Base-by-base conservation (phyloP, 1,140 invertebrate genomes). In the Vanessa tameamea region DNA sequence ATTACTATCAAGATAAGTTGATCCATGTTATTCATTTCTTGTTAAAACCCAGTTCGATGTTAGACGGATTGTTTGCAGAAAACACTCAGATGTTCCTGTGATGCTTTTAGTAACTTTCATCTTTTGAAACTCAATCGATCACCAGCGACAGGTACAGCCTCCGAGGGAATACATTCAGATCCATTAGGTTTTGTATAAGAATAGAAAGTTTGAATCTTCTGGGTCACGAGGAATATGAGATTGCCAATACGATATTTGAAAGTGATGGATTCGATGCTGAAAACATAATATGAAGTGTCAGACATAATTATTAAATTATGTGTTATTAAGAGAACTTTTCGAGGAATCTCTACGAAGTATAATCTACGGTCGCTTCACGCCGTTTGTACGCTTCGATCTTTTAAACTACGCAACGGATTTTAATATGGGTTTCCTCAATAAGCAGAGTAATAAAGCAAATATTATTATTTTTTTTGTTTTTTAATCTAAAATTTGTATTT, bases 121-220 rank as follows among this genome's bases (percentile, higher is more conserved):
- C 72, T 69, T 48, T 43, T 64, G 37, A 20, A 55, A 74, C 50
- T 69, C 66, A 64, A 74, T 74, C 72, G 47, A 74, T 74, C 72
- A 74, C 57, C 37, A 59, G 43, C 72, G 51, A 74, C 72, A 74
- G 59, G 48, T 69, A 74, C 50, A 68, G 61, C 59, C 66, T 69
- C 66, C 47, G 48, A 69, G 50, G 66, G 66, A 69, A 63, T 74
- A 74, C 59, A 43, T 61, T 71, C 20, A 69, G 43, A 64, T 69
- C 66, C 72, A 69, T 74, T 74, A 69, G 59, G 57, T 74, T 69
- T 64, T 69, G 67, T 64, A 69, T 69, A 69, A 64, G 59, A 74
- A 64, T 74, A 74, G 72, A 74, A 74, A 69, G 72, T 74, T 70
- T 26, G 16, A 16, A 50, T 64, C 59, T 31, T 74, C 59, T 69